Base-by-base conservation (phyloP, 2,888 invertebrate species). In the Mimas tiliae region DNA sequence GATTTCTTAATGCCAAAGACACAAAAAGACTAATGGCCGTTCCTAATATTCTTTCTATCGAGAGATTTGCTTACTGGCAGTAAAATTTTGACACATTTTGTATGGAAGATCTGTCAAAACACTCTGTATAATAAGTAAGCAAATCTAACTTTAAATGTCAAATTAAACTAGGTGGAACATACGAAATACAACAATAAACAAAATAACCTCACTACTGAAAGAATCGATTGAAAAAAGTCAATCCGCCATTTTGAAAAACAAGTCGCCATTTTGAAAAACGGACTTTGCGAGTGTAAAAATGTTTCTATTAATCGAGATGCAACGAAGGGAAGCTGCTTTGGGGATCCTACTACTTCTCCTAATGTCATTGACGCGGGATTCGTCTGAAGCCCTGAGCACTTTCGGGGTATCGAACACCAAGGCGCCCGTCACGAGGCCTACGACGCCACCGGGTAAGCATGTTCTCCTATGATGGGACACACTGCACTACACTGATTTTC, bases 361-460 rank as follows among this genome's bases (percentile, higher is more conserved):
- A 75, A 81, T 84, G 48, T 88, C 87, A 75, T 77, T 90, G 62
- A 87, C 90, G 7, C 89, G 93, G 11, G 88, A 90, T 64, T 90
- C 91, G 16, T 94, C 95, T 0, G 94, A 95, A 76, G 96, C 96
- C 27, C 89, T 96, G 71, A 96, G 96, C 67, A 96, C 96, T 48
- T 96, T 96, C 77, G 96, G 96, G 55, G 96, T 96, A 76, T 95
- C 95, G 19, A 96, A 94, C 80, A 94, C 95, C 52, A 92, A 93
- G 72, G 93, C 94, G 62, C 94, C 95, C 4, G 90, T 94, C 38
- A 86, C 95, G 6, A 94, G 94, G 45, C 94, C 94, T 52, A 94
- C 95, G 12, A 90, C 94, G 70, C 94, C 94, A 63, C 94, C 95
- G 71, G 94, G 96, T 96, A 94, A 94, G 77, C 76, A 74, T 83